These are phyloP conservation scores for Polypedilum pembai DNA, from an alignment of 1,140 invertebrate genomes.

Conservation along the genomic window DNA sequence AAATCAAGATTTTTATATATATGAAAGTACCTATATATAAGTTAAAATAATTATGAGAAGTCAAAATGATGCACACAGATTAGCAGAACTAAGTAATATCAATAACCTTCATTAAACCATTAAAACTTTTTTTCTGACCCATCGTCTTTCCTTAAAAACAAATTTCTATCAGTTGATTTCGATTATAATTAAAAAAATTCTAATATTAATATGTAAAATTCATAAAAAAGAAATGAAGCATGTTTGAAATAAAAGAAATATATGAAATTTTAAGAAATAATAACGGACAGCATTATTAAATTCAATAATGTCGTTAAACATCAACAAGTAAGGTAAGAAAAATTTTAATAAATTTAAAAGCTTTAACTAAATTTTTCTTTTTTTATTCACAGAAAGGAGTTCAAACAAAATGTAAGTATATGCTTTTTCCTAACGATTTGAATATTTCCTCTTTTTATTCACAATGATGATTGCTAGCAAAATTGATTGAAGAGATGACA, in stretches of 20 bases:
- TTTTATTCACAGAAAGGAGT: neutral
- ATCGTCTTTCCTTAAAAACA: too few relatives aligned
- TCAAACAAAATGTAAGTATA: neutral
- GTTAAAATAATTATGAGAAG: too few relatives aligned
- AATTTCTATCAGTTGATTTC: too few relatives aligned
- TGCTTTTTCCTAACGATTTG: too few relatives aligned
- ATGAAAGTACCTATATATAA: too few relatives aligned
- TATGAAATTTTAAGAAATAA: constrained; percentile 1
- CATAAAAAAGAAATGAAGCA: neutral
- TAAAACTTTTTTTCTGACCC: too few relatives aligned
- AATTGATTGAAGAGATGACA: neutral
- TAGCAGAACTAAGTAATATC: too few relatives aligned
- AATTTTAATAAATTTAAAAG: neutral
- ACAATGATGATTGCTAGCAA: neutral
- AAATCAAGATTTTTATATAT: too few relatives aligned
- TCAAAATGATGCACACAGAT: too few relatives aligned
- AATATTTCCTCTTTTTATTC: neutral
- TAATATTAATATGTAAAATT: neutral
- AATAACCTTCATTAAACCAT: too few relatives aligned
- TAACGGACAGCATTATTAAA: neutral
- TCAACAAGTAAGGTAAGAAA: neutral
- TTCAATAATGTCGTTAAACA: neutral
- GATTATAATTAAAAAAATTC: too few relatives aligned
- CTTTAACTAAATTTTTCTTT: neutral
- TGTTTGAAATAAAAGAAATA: constrained; percentile 7